Evolutionary conservation across 2,113 vertebrate species (phyloP).

Genomic region (Hylia prasina): DNA sequence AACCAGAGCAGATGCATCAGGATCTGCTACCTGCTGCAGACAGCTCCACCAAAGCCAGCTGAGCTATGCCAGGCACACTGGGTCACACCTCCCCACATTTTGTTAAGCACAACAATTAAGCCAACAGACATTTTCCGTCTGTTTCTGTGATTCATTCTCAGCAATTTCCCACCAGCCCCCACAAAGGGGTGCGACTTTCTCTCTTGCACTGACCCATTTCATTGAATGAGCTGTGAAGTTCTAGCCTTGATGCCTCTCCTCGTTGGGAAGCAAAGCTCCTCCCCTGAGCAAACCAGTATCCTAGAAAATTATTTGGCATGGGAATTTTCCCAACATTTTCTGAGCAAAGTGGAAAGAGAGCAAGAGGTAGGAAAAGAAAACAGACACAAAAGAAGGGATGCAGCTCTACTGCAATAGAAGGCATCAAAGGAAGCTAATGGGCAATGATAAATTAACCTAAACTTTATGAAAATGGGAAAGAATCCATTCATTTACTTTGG

Average conservation of each 20-base stretch:
- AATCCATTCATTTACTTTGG: background rate
- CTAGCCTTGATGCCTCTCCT: background rate
- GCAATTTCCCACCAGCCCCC: background rate
- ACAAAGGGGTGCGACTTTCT: background rate
- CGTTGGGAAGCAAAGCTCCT: rapidly evolving
- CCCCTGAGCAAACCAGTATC: background rate
- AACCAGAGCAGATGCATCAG: background rate
- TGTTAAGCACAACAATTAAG: background rate
- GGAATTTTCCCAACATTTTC: background rate
- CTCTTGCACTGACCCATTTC: background rate
- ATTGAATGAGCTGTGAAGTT: background rate
- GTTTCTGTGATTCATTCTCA: background rate
- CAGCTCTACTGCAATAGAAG: background rate
- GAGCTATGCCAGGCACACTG: background rate
- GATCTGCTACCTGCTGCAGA: background rate
- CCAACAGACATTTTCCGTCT: background rate
- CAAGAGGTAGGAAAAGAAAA: background rate
- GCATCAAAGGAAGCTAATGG: background rate
- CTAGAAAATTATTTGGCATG: background rate
- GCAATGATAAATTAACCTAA: background rate
- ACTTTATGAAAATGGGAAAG: background rate
- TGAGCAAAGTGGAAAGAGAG: background rate
- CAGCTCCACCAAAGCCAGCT: background rate
- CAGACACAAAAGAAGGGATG: background rate
- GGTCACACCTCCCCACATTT: background rate